A percentile compares a stretch with the other conserved stretches of the same genome.
These are phyloP conservation scores for Onychomys leucogaster DNA, from an alignment of 2,797 vertebrate species.

Conservation along the genomic window DNA sequence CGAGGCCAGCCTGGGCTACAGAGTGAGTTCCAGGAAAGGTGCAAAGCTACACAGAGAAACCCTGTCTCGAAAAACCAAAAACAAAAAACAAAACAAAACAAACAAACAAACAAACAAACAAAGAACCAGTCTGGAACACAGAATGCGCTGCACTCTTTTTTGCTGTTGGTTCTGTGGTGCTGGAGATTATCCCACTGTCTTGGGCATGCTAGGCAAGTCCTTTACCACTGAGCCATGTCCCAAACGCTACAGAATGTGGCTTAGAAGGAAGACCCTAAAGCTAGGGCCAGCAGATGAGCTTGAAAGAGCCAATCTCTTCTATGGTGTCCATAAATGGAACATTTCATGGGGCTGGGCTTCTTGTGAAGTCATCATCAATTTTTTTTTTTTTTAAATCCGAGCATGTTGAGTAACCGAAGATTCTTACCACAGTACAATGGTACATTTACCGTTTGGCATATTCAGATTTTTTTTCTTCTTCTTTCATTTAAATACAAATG, in stretches of 20 bases:
- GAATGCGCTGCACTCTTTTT: neutral
- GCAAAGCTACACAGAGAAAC: too few relatives aligned
- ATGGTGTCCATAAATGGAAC: constrained; percentile 13
- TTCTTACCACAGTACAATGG: neutral
- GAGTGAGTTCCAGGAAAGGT: too few relatives aligned
- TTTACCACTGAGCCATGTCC: neutral
- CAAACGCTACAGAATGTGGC: neutral
- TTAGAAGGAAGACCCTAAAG: neutral
- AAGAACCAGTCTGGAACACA: neutral
- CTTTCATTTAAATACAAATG: constrained; percentile 38
- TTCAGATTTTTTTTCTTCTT: neutral
- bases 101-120: neutral
- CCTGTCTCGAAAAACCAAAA: neutral
- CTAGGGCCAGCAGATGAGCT: constrained; percentile 8
- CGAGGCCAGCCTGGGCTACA: too few relatives aligned
- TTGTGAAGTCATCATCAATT: neutral
- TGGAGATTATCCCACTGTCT: neutral
- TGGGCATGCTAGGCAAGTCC: neutral
- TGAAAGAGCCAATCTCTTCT: neutral
- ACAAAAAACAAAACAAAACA: neutral
- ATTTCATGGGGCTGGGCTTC: neutral
- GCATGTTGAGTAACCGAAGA: neutral
- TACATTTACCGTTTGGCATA: neutral
- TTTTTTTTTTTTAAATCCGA: neutral
- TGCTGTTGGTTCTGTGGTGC: neutral